These are phyloP conservation scores for Vulpes lagopus DNA, from an alignment of 2,113 vertebrate species.

Conservation along the genomic window DNA sequence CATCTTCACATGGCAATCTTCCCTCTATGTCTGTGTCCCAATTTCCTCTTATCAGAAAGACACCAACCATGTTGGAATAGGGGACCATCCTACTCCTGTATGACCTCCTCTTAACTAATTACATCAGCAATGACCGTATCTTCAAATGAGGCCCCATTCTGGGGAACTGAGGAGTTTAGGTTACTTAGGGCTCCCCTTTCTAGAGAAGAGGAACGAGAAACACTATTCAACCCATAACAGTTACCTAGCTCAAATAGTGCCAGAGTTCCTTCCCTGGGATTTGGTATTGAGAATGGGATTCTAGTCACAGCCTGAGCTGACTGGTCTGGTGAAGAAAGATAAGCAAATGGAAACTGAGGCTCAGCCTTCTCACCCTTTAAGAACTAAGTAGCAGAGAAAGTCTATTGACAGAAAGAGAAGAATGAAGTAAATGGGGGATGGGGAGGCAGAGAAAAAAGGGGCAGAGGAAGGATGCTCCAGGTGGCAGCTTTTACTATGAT, in stretches of 20 bases:
- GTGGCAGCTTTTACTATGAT: neutral
- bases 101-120: neutral
- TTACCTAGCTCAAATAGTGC: neutral
- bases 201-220: neutral
- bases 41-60: neutral
- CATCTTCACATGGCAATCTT: neutral
- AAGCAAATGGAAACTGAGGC: neutral
- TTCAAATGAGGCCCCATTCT: slow-evolving; percentile 45
- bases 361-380: neutral
- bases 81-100: neutral
- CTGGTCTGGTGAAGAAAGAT: neutral
- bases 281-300: slow-evolving; percentile 49
- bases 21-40: neutral
- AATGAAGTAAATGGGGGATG: neutral
- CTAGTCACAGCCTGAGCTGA: neutral
- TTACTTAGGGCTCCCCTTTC: neutral
- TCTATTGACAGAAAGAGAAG: neutral
- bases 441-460: neutral
- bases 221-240: neutral
- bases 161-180: neutral
- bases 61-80: neutral
- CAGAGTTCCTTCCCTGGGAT: neutral
- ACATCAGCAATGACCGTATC: neutral
- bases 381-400: neutral
- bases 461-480: neutral